Evolutionary conservation across 2,888 invertebrate genomes (phyloP).

Genomic region (Eupithecia dodoneata): DNA sequence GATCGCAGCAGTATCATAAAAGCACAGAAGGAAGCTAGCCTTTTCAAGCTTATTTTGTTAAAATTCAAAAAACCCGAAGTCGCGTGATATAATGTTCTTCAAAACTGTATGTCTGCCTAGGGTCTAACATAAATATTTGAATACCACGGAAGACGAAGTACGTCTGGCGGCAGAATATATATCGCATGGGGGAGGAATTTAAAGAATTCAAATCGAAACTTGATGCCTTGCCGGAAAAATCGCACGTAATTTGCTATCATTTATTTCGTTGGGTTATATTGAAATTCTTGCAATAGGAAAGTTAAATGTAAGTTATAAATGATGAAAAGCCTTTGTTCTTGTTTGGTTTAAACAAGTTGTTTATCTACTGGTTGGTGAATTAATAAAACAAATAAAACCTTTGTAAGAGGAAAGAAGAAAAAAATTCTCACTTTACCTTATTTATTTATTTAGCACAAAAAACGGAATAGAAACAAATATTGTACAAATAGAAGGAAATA

Average conservation of each 20-base stretch:
- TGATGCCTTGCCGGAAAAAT: conserved; percentile 26
- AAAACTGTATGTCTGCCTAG: conserved; percentile 45
- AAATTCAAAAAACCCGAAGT: not conserved
- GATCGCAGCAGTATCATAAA: too few species aligned
- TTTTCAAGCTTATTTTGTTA: not conserved
- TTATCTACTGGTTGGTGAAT: not conserved
- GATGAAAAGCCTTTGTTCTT: not conserved
- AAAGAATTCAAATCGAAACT: conserved; percentile 54
- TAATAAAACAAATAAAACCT: too few species aligned
- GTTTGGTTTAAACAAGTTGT: not conserved
- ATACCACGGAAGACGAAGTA: conserved; percentile 56
- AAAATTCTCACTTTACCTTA: too few species aligned
- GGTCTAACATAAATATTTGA: conserved; percentile 67
- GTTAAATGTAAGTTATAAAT: not conserved
- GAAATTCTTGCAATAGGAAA: not conserved
- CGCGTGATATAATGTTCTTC: conserved; percentile 24
- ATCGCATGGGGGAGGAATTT: conserved; percentile 52
- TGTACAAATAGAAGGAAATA: too few species aligned
- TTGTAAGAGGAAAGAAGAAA: too few species aligned
- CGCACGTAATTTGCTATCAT: conserved; percentile 26
- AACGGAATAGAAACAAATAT: too few species aligned
- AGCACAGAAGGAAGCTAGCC: too few species aligned
- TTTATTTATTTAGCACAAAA: too few species aligned
- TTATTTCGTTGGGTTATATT: conserved; percentile 19
- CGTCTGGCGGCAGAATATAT: conserved; percentile 57